Conservation (phyloP, 1,140 invertebrate species). For the Drosophila equinoxialis region DNA sequence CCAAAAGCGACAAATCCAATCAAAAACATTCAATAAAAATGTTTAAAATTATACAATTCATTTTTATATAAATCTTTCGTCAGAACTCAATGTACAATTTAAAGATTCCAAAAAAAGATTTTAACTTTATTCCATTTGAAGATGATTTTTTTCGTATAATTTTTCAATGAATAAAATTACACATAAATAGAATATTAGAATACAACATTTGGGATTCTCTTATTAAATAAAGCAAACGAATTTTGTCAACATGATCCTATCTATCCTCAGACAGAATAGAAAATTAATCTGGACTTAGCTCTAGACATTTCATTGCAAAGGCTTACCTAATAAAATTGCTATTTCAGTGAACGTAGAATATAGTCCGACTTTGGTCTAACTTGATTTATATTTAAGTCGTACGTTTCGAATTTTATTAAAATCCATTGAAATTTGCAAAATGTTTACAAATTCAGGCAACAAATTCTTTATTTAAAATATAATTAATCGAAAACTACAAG, state of each 20-base stretch:
- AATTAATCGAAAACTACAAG: no score
- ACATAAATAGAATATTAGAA: conserved; percentile 10
- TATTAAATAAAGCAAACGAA: neutral
- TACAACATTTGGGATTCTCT: neutral
- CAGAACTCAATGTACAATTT: neutral
- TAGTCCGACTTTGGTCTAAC: no score
- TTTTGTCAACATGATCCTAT: neutral
- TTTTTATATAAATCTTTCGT: neutral
- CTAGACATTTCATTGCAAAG: no score
- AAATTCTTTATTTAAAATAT: no score
- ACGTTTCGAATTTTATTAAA: no score
- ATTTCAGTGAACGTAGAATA: no score
- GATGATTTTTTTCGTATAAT: neutral
- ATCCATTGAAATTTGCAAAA: no score
- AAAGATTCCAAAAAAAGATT: conserved; percentile 4
- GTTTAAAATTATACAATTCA: neutral
- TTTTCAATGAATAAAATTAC: conserved; percentile 1
- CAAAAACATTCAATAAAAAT: neutral
- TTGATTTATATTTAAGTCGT: no score
- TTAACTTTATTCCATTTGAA: neutral
- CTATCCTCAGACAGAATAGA: no score
- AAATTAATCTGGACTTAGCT: no score
- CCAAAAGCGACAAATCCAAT: neutral
- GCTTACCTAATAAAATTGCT: no score
- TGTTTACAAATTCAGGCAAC: no score